Evolutionary conservation across 2,113 vertebrate species (phyloP), one percentile per base, ranked within the genome.

Genomic region (Cheirogaleus medius): DNA sequence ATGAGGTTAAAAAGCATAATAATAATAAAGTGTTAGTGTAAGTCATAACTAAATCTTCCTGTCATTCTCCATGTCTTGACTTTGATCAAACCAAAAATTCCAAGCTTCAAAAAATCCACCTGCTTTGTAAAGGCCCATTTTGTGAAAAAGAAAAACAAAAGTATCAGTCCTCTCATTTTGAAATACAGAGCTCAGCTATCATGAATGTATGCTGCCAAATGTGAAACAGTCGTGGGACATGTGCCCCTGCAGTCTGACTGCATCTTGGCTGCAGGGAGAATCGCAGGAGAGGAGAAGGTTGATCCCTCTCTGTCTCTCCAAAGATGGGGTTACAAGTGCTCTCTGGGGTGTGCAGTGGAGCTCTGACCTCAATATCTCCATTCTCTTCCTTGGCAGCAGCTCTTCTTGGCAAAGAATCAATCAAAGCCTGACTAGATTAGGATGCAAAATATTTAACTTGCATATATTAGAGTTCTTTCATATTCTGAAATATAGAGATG

Each of bases 371-470:
- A 69, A 1, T 71, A 47, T 87, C 69, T 90, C 47, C 37, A 39
- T 63, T 73, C 32, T 54, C 63, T 94, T 23, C 13, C 23, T 69
- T 58, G 42, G 64, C 39, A 93, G 42, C 9, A 11, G 5, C 63
- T 76, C 56, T 32, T 23, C 6, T 91, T 91, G 82, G 64, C 58
- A 71, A 71, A 82, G 15, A 95, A 74, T 91, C 93, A 92, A 49
- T 80, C 39, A 10, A 89, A 91, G 39, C 77, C 37, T 86, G 37
- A 54, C 58, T 95, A 95, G 66, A 95, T 86, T 88, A 83, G 71
- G 49, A 97, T 92, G 76, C 84, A 96, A 96, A 97, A 96, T 97
- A 94, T 91, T 95, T 95, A 92, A 91, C 87, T 74, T 94, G 93
- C 82, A 78, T 97, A 86, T 64, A 80, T 95, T 92, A 32, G 58